Evolutionary conservation across 2,113 vertebrate species (phyloP).

Genomic region (Hemiscyllium ocellatum): DNA sequence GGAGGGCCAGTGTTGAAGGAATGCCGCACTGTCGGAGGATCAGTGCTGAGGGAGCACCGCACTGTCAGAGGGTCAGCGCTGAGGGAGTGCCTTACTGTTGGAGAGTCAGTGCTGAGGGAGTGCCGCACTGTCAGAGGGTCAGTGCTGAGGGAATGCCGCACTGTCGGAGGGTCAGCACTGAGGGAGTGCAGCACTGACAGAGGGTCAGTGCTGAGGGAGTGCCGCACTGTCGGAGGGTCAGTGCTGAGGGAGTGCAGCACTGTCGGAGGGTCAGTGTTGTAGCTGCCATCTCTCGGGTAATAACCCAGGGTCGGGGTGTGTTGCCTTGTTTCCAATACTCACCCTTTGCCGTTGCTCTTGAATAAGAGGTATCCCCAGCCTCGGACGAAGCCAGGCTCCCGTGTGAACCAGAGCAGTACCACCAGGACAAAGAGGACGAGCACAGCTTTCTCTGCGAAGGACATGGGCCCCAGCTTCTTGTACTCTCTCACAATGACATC

Average conservation of each 20-base stretch:
- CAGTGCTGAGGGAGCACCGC: too few species aligned
- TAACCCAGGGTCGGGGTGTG: not conserved
- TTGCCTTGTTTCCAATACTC: constrained; percentile 45
- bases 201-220: too few species aligned
- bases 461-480: constrained; percentile 67
- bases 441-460: constrained; percentile 66
- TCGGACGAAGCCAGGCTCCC: constrained; percentile 78
- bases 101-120: too few species aligned
- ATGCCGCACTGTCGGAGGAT: too few species aligned
- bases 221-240: too few species aligned
- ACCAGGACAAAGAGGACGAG: constrained; percentile 62
- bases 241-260: not conserved
- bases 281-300: not conserved
- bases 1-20: too few species aligned
- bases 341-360: constrained; percentile 49
- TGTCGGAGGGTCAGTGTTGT: not conserved
- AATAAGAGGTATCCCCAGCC: constrained; percentile 75
- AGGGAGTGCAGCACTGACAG: too few species aligned
- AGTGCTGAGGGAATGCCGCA: too few species aligned
- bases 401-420: constrained; percentile 82
- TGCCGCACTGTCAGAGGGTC: too few species aligned
- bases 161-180: too few species aligned
- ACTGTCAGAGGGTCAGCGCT: too few species aligned
- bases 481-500: constrained; percentile 60
- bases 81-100: too few species aligned